Conservation (phyloP, 1,140 invertebrate genomes). For the Ceratosolen fusciceps region DNA sequence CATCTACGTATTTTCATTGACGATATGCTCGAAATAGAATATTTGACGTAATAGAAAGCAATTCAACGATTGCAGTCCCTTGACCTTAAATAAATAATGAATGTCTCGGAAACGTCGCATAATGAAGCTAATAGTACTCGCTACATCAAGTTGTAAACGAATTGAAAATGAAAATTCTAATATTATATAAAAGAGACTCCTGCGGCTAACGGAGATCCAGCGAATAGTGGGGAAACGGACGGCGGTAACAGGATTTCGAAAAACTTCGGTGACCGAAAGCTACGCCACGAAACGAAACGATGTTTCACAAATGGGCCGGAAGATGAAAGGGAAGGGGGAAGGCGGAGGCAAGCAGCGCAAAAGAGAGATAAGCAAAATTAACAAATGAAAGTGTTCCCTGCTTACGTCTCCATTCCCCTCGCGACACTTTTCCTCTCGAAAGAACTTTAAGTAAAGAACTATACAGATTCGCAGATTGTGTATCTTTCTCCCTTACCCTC, state of each 20-base stretch:
- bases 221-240: not conserved
- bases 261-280: slow-evolving; percentile 17
- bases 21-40: too few relatives aligned
- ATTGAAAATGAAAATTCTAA: slow-evolving; percentile 24
- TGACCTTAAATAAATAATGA: not conserved
- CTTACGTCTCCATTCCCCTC: not conserved
- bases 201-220: not conserved
- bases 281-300: not conserved
- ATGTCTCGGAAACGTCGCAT: not conserved
- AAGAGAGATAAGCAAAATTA: not conserved
- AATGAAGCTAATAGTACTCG: not conserved
- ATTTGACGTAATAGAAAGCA: not conserved
- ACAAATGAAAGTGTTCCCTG: not conserved
- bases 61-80: not conserved
- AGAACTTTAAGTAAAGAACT: not conserved
- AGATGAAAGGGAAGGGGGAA: not conserved
- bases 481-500: not conserved
- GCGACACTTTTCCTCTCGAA: slow-evolving; percentile 20
- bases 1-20: too few relatives aligned
- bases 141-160: not conserved
- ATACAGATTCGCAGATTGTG: not conserved
- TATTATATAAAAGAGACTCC: not conserved
- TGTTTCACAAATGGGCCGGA: not conserved
- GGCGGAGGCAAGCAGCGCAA: not conserved
- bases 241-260: slow-evolving; percentile 24